Base-by-base conservation (phyloP, 2,113 vertebrate species). In the Calypte anna region DNA sequence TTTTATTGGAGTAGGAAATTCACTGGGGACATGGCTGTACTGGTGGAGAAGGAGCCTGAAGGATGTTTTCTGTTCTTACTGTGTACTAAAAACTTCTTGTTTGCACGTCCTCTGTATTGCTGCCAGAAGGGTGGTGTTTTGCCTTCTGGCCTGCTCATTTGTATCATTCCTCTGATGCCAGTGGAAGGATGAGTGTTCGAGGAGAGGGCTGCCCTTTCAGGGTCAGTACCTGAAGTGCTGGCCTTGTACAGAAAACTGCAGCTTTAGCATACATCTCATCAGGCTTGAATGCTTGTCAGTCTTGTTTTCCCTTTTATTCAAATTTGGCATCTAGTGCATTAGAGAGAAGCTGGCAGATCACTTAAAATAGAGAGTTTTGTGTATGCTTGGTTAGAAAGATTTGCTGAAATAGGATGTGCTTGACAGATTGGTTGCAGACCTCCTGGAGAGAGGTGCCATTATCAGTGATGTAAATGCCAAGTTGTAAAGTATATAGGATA, bases 351-450 rank as follows among this genome's bases (percentile, higher is more conserved):
- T 95, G 86, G 77, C 53, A 75, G 57, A 72, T 50, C 53, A 78
- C 57, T 50, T 88, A 78, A 40, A 40, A 75, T 63, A 81, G 66
- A 74, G 77, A 75, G 48, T 53, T 88, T 68, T 91, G 30, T 89
- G 43, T 94, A 86, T 86, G 21, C 73, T 82, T 82, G 18, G 50
- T 91, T 88, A 86, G 66, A 46, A 91, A 86, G 53, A 53, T 69
- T 53, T 81, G 64, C 74, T 92, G 68, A 80, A 88, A 59, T 74
- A 72, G 31, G 76, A 51, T 74, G 15, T 36, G 61, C 53, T 78
- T 90, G 69, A 72, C 73, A 88, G 91, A 69, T 67, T 72, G 64
- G 61, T 59, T 91, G 57, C 43, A 59, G 73, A 51, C 51, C 33
- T 91, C 69, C 87, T 80, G 22, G 31, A 59, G 73, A 83, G 25